These are phyloP conservation scores for Hippocampus barbouri DNA, from an alignment of 2,113 vertebrate species.

Conservation along the genomic window DNA sequence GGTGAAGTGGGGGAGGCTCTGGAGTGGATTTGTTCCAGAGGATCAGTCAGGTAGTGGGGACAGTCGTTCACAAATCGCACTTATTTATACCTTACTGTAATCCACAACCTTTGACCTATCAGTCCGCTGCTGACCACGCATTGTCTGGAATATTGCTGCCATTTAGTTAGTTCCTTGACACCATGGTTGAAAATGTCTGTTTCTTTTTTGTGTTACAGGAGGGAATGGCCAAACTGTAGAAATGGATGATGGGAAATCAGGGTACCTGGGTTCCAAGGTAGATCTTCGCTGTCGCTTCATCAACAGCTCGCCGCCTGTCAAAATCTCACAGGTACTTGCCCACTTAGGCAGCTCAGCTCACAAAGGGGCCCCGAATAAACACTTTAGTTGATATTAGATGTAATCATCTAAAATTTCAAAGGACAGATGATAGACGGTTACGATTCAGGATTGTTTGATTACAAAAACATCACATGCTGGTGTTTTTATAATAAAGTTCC, in stretches of 20 bases:
- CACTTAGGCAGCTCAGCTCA: not conserved
- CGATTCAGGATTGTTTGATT: too few species aligned
- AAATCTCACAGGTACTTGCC: slow-evolving; percentile 89
- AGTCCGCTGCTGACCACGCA: not conserved
- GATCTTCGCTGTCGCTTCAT: slow-evolving; percentile 88
- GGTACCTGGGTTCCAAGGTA: slow-evolving; percentile 84
- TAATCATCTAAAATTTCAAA: not conserved
- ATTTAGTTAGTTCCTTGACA: not conserved
- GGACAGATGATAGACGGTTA: too few species aligned
- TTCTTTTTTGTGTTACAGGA: slow-evolving; percentile 36
- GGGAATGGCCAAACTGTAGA: slow-evolving; percentile 70
- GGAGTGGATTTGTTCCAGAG: slow-evolving; percentile 54
- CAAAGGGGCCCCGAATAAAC: not conserved
- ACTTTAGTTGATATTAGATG: not conserved
- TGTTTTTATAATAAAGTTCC: too few species aligned
- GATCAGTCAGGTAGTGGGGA: slow-evolving; percentile 61
- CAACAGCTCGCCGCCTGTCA: slow-evolving; percentile 84
- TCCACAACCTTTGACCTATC: slow-evolving; percentile 12
- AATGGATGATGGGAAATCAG: slow-evolving; percentile 85
- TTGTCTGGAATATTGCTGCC: not conserved
- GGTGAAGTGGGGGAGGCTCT: slow-evolving; percentile 16
- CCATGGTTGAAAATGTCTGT: not conserved
- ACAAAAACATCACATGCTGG: too few species aligned
- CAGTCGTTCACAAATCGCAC: slow-evolving; percentile 48
- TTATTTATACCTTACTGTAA: slow-evolving; percentile 65